Evolutionary conservation across 2,797 vertebrate species (phyloP).

Genomic region (Acropternis orthonyx): DNA sequence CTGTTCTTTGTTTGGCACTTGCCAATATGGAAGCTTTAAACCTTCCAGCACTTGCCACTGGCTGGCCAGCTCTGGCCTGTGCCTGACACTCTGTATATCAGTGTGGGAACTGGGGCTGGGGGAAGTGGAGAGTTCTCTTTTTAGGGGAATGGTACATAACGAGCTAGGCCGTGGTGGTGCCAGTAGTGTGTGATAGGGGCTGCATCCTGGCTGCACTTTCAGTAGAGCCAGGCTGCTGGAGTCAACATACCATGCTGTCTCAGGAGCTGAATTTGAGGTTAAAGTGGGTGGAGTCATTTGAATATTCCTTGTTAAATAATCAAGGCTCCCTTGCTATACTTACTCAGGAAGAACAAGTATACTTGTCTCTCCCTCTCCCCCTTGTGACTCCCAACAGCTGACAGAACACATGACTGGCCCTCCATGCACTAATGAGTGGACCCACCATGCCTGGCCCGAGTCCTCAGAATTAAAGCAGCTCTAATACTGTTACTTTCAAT

Average conservation of each 20-base stretch:
- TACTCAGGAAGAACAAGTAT: constrained; percentile 67
- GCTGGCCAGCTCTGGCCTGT: background rate
- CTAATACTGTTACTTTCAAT: background rate
- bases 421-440: constrained; percentile 63
- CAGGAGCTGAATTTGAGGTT: constrained; percentile 13
- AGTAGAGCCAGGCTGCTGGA: background rate
- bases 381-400: constrained; percentile 82
- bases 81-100: background rate
- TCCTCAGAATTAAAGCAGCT: background rate
- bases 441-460: constrained; percentile 38
- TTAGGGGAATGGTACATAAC: fast-evolving
- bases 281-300: constrained; percentile 42
- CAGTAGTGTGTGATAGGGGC: fast-evolving
- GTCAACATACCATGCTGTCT: background rate
- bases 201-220: background rate
- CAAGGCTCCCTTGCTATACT: background rate
- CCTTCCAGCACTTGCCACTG: background rate
- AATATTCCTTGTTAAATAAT: constrained; percentile 59
- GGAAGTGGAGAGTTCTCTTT: background rate
- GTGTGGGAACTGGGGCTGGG: background rate
- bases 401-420: constrained; percentile 76
- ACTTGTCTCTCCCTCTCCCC: constrained; percentile 44
- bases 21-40: background rate
- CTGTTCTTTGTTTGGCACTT: background rate
- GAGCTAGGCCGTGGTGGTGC: background rate